Base-by-base conservation (phyloP, 2,797 vertebrate species). In the Numenius phaeopus region DNA sequence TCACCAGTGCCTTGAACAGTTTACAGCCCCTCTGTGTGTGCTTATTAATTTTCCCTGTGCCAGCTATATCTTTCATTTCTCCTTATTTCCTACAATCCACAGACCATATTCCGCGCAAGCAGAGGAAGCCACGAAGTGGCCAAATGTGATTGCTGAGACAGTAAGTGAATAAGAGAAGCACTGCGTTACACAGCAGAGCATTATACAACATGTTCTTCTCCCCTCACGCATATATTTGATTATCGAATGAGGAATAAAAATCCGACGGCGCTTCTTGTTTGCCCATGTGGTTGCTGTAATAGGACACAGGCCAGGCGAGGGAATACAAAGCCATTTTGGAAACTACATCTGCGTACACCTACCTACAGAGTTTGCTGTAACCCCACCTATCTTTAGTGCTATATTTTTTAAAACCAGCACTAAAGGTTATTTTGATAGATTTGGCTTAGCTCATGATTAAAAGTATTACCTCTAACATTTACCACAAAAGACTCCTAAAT, bases 401-500 rank as follows among this genome's bases (percentile, higher is more conserved):
- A 4, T 15, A 71, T 50, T 75, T 86, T 93, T 95, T 75, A 83
- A 92, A 93, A 92, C 27, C 44, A 58, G 71, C 78, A 69, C 46
- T 77, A 96, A 96, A 96, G 91, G 91, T 97, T 96, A 92, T 89
- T 95, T 89, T 80, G 75, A 85, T 59, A 79, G 50, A 87, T 84
- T 82, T 85, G 75, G 76, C 93, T 96, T 89, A 87, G 71, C 69
- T 87, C 34, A 72, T 87, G 81, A 95, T 95, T 91, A 96, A 82
- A 92, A 91, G 87, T 61, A 94, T 95, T 94, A 97, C 89, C 54
- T 89, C 71, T 97, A 95, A 95, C 87, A 89, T 95, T 95, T 96
- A 89, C 83, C 72, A 47, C 81, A 82, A 89, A 80, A 66, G 87
- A 67, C 75, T 91, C 75, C 67, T 77, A 89, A 96, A 87, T 39